Conservation (phyloP, 2,888 invertebrate species). For the Eucera pruinosa region DNA sequence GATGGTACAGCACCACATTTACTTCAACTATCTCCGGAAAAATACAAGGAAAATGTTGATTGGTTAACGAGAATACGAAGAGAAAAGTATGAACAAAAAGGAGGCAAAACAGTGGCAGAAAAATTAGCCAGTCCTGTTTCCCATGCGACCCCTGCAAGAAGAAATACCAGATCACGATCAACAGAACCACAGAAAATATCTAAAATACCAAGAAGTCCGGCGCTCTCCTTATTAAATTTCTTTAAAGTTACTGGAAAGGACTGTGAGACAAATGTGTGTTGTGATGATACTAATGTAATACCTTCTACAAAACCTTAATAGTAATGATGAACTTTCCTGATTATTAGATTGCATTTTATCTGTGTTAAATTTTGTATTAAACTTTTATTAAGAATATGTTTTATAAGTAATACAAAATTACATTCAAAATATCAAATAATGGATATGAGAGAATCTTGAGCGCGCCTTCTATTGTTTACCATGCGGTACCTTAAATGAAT, state of each 20-base stretch:
- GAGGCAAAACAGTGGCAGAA: slow-evolving; percentile 75
- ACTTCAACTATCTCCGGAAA: slow-evolving; percentile 89
- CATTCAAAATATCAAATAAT: slow-evolving; percentile 13
- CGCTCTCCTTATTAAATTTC: slow-evolving; percentile 75
- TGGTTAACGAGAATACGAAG: slow-evolving; percentile 90
- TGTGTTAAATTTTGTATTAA: slow-evolving; percentile 20
- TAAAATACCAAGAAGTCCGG: slow-evolving; percentile 66
- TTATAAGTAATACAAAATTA: slow-evolving; percentile 18
- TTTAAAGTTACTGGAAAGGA: slow-evolving; percentile 68
- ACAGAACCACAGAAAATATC: slow-evolving; percentile 73
- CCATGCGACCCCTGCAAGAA: slow-evolving; percentile 68
- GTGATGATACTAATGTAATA: slow-evolving; percentile 28
- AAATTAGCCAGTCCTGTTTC: slow-evolving; percentile 69
- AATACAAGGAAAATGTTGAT: slow-evolving; percentile 88
- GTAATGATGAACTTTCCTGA: not conserved
- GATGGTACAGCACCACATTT: slow-evolving; percentile 92
- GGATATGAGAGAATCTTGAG: slow-evolving; percentile 32
- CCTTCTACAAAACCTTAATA: slow-evolving; percentile 29
- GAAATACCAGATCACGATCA: slow-evolving; percentile 72
- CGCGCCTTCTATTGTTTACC: slow-evolving; percentile 40
- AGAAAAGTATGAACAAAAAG: slow-evolving; percentile 83
- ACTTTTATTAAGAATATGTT: slow-evolving; percentile 25
- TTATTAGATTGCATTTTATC: slow-evolving; percentile 15
- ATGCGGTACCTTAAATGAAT: slow-evolving; percentile 40
- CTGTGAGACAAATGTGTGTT: slow-evolving; percentile 44